Base-by-base conservation (phyloP, 2,113 vertebrate genomes). In the Grammomys dolichurus region DNA sequence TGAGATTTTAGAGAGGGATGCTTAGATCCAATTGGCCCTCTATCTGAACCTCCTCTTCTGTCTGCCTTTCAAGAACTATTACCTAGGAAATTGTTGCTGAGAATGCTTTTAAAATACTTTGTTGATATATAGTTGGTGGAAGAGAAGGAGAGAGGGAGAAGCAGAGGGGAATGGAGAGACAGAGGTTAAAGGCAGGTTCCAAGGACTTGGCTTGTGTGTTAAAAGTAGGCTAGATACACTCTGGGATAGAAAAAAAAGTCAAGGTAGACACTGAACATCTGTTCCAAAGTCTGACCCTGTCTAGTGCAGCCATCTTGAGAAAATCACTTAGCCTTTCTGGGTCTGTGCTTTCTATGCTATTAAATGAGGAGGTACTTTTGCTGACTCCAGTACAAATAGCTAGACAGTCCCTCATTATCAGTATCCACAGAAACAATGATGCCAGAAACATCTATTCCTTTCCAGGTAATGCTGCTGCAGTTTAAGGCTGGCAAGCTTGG, bases 381-480 rank as follows among this genome's bases (percentile, higher is more conserved):
- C 89, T 91, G 93, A 93, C 72, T 91, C 56, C 94, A 73, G 78
- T 75, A 67, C 77, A 94, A 96, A 92, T 67, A 80, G n/a, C 91
- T 90, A 54, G 80, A 80, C 70, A 93, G 77, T 8, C 46, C 67
- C n/a, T 70, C 40, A 13, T 92, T 65, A 75, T 48, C n/a, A 51
- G 56, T 76, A 8, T 89, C 73, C 33, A 46, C n/a, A 75, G 43
- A 93, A 90, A 96, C 76, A 93, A 95, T 77, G 40, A 60, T 80
- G 33, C 90, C 80, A 87, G 69, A 92, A 90, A 93, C 82, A 85
- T 0, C 3, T 95, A 46, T 92, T 85, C 75, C 51, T 97, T 97
- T 92, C 92, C 80, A 95, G 84, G 65, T 96, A 80, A 85, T 96
- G 46, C 22, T n/a, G 28, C n/a, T 88, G 43, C 65, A 81, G 90